These are phyloP conservation scores for Scaptomyza montana DNA, from an alignment of 1,140 invertebrate genomes.

Conservation along the genomic window DNA sequence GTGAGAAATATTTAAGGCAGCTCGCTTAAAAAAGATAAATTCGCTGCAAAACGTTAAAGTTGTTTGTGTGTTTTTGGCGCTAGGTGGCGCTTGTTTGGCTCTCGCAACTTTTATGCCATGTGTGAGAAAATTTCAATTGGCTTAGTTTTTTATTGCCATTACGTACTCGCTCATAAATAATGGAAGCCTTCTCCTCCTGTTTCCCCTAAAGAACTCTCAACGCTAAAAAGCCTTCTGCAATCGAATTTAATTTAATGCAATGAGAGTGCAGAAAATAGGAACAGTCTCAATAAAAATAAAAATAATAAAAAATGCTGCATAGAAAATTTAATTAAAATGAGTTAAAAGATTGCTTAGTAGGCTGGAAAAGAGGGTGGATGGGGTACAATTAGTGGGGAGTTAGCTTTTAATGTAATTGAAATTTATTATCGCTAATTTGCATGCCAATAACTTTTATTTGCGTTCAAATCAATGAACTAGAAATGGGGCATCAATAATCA, in stretches of 20 bases:
- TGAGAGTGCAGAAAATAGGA: conserved; percentile 10
- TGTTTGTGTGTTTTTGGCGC: conserved; percentile 19
- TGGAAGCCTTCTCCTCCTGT: conserved; percentile 5
- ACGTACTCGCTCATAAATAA: conserved; percentile 36
- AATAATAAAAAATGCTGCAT: conserved; percentile 9
- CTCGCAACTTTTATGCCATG: conserved; percentile 48
- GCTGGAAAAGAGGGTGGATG: background rate
- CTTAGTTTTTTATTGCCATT: conserved; percentile 40
- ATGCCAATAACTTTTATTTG: conserved; percentile 16
- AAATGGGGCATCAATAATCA: background rate
- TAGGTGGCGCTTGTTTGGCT: conserved; percentile 33
- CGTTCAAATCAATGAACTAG: background rate
- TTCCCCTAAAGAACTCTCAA: no score
- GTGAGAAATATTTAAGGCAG: conserved; percentile 48
- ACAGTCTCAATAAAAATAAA: background rate
- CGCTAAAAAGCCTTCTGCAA: conserved; percentile 11
- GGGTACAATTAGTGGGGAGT: background rate
- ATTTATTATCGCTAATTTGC: conserved; percentile 26
- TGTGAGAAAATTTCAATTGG: conserved; percentile 62
- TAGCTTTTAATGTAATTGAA: conserved; percentile 8
- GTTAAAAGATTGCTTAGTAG: conserved; percentile 8
- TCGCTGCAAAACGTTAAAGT: conserved; percentile 30
- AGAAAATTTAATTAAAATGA: conserved; percentile 35
- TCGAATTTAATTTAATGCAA: conserved; percentile 42
- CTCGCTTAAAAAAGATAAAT: conserved; percentile 12